These are phyloP conservation scores for Ridgeia piscesae DNA, from an alignment of 1,140 invertebrate species.

Conservation along the genomic window DNA sequence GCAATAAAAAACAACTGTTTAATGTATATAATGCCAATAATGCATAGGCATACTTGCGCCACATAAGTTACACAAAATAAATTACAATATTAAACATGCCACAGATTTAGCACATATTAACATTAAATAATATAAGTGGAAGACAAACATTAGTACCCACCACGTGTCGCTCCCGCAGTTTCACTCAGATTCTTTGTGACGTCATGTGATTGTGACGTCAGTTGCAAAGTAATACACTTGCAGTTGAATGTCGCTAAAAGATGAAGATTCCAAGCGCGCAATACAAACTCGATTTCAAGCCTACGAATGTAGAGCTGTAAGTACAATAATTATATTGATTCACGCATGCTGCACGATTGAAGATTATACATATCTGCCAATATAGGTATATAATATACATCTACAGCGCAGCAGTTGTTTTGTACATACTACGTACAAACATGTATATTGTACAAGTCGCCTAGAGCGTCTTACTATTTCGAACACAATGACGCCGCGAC, in stretches of 20 bases:
- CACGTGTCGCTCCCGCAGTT: not conserved
- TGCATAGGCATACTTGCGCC: too few relatives aligned
- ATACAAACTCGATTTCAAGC: conserved; percentile 5
- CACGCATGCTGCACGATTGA: not conserved
- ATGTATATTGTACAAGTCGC: too few relatives aligned
- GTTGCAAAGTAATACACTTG: not conserved
- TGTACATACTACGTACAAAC: not conserved
- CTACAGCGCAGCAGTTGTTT: not conserved
- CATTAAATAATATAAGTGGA: too few relatives aligned
- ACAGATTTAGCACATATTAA: too few relatives aligned
- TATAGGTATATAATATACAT: not conserved
- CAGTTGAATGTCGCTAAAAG: not conserved
- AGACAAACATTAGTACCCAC: not conserved
- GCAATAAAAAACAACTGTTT: too few relatives aligned
- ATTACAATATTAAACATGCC: too few relatives aligned
- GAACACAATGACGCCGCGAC: too few relatives aligned
- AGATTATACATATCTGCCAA: not conserved
- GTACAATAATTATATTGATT: not conserved
- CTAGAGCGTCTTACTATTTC: too few relatives aligned
- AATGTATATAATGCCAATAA: too few relatives aligned
- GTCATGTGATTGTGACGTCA: not conserved
- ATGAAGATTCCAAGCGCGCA: not conserved
- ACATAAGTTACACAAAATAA: too few relatives aligned
- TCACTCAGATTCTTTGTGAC: not conserved
- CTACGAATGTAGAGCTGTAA: not conserved